phyloP scores from a whole-genome alignment of 2,113 vertebrate genomes.

The Neoarius graeffei region DNA sequence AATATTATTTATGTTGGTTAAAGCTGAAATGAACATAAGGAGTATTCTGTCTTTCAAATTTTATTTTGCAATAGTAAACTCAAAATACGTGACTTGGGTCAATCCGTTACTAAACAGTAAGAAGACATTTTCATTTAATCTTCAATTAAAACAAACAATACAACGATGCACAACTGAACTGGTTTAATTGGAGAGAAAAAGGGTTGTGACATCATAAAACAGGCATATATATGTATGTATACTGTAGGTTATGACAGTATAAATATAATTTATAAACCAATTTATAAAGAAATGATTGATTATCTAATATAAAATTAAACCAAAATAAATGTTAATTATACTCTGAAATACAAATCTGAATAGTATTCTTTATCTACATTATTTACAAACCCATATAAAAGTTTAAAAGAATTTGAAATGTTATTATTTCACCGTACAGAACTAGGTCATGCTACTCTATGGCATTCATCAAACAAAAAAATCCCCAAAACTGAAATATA shows the following conservation, averaged over 20 bases:
- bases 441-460: background rate
- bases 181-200: slow-evolving; percentile 14
- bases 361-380: slow-evolving; percentile 38
- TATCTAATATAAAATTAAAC: background rate
- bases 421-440: background rate
- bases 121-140: background rate
- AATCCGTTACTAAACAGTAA: background rate
- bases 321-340: slow-evolving; percentile 9
- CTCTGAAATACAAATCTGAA: slow-evolving; percentile 28
- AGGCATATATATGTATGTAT: background rate
- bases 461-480: background rate
- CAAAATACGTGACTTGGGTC: background rate
- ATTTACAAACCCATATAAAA: slow-evolving; percentile 34
- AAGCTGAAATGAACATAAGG: background rate
- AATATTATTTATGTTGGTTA: background rate
- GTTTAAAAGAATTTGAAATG: slow-evolving; percentile 15
- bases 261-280: background rate
- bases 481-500: background rate
- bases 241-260: background rate
- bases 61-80: background rate
- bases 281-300: background rate
- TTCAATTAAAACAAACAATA: background rate
- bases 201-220: background rate
- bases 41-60: background rate
- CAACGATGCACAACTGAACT: background rate